Percentiles rank a stretch among this genome's conserved stretches.
These are phyloP conservation scores for Cheilosia vernalis DNA, from an alignment of 2,888 invertebrate species.

Conservation along the genomic window DNA sequence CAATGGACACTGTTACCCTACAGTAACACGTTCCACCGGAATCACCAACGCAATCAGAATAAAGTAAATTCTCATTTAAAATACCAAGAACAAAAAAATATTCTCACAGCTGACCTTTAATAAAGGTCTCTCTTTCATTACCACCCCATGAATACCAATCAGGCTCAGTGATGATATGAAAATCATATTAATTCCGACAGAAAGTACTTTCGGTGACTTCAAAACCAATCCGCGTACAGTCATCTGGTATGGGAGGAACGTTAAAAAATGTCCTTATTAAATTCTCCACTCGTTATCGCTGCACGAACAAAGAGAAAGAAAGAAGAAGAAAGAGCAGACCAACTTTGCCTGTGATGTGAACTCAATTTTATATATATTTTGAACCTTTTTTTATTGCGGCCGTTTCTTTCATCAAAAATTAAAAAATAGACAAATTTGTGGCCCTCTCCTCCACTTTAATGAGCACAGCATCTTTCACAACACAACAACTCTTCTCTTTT, in stretches of 20 bases:
- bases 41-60: constrained; percentile 63
- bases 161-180: constrained; percentile 53
- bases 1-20: constrained; percentile 27
- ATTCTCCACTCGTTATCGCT: constrained; percentile 47
- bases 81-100: constrained; percentile 16
- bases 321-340: neutral
- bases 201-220: constrained; percentile 57
- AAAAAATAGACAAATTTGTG: constrained; percentile 24
- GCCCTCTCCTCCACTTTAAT: constrained; percentile 37
- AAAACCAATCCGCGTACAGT: constrained; percentile 37
- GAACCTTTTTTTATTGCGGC: constrained; percentile 26
- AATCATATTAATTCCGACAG: constrained; percentile 65
- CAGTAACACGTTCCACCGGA: constrained; percentile 56
- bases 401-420: constrained; percentile 21
- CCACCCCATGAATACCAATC: constrained; percentile 68
- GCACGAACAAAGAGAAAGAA: neutral
- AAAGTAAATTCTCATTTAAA: constrained; percentile 48
- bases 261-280: constrained; percentile 52
- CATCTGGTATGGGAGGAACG: neutral
- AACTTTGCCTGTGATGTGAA: neutral
- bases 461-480: constrained; percentile 29
- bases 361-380: constrained; percentile 20
- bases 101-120: constrained; percentile 28
- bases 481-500: constrained; percentile 8
- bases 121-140: constrained; percentile 51